A percentile compares a stretch with the other conserved stretches of the same genome.
Conservation (phyloP, 2,888 invertebrate species). For the Graphium colonna region DNA sequence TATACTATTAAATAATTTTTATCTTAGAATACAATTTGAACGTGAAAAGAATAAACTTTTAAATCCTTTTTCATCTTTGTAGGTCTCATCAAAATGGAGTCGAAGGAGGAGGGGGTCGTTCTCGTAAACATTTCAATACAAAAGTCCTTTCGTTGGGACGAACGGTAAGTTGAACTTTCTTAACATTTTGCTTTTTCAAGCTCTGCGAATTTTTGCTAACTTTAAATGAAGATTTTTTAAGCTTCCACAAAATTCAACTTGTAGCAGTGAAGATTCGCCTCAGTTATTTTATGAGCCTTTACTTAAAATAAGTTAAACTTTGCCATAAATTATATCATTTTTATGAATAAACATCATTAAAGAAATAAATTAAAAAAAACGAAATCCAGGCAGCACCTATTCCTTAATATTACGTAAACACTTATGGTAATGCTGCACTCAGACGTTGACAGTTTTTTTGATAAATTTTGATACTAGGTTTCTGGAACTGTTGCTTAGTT, state of each 20-base stretch:
- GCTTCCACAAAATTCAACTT: neutral
- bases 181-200: conserved; percentile 25
- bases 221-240: conserved; percentile 28
- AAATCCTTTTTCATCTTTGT: conserved; percentile 9
- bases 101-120: conserved; percentile 30
- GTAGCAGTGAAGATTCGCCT: neutral
- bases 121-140: conserved; percentile 28
- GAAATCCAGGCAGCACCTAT: too few relatives aligned
- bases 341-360: too few relatives aligned
- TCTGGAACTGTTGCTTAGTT: too few relatives aligned
- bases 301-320: too few relatives aligned
- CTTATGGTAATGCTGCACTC: too few relatives aligned
- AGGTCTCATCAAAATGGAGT: conserved; percentile 13
- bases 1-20: too few relatives aligned
- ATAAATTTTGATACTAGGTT: too few relatives aligned
- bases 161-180: conserved; percentile 32
- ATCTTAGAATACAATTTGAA: neutral
- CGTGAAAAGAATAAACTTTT: neutral
- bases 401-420: too few relatives aligned
- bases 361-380: too few relatives aligned
- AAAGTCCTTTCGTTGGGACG: conserved; percentile 27
- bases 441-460: too few relatives aligned
- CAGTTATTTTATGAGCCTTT: too few relatives aligned
- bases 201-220: conserved; percentile 27
- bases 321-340: too few relatives aligned